Percentiles rank a stretch among this genome's conserved stretches.
These are phyloP conservation scores for Thomomys bottae DNA, from an alignment of 2,113 vertebrate genomes.

Conservation along the genomic window DNA sequence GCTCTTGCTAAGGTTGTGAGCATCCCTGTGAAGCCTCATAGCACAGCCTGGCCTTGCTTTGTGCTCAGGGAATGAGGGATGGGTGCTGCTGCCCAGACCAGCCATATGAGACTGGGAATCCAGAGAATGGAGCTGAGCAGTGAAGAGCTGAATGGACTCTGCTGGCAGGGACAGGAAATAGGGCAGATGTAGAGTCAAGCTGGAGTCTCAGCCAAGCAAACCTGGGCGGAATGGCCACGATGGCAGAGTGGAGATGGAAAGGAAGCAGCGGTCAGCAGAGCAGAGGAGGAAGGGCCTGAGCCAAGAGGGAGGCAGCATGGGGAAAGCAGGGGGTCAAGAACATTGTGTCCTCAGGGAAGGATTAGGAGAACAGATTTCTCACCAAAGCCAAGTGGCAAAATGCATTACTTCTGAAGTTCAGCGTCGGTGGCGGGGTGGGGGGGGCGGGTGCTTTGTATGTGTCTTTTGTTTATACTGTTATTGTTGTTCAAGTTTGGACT, in stretches of 20 bases:
- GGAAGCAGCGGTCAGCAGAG: neutral
- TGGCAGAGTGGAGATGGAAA: neutral
- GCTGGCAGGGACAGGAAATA: neutral
- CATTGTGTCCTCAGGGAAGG: neutral
- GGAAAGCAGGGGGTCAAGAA: neutral
- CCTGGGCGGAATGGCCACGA: neutral
- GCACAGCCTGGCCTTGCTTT: no score
- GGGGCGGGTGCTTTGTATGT: neutral
- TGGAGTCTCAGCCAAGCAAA: constrained; percentile 1
- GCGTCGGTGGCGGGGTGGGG: neutral
- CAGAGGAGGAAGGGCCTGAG: neutral
- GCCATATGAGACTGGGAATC: no score
- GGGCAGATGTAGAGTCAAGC: neutral
- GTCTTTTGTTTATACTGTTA: constrained; percentile 8
- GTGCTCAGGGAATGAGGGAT: no score
- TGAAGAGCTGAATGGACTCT: neutral
- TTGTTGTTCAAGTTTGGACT: constrained; percentile 23
- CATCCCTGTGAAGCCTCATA: no score
- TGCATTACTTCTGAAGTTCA: constrained; percentile 13
- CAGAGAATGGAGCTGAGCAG: no score
- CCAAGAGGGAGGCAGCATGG: neutral
- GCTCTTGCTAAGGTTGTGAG: no score
- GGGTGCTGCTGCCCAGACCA: no score
- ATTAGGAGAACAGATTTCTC: neutral
- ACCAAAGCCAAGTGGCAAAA: neutral